Conservation (phyloP, 2,888 invertebrate genomes). For the Xanthia icteritia region DNA sequence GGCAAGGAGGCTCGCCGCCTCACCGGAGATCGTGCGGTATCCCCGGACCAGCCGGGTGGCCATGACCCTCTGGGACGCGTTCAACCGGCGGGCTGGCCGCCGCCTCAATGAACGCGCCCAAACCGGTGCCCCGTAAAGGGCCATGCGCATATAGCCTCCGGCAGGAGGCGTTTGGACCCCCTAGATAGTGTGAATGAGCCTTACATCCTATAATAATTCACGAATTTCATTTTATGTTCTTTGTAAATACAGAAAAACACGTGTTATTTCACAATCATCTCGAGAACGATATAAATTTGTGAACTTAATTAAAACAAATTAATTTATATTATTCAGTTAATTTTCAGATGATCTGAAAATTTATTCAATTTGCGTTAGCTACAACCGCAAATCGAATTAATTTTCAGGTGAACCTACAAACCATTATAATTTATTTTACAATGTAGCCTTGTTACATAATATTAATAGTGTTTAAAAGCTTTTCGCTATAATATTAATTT, state of each 20-base stretch:
- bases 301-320: slow-evolving; percentile 7
- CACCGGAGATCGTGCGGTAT: no score
- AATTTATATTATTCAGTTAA: not conserved
- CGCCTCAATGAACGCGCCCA: no score
- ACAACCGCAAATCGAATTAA: no score
- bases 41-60: no score
- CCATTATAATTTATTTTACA: slow-evolving; percentile 7
- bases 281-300: not conserved
- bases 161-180: no score
- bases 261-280: not conserved
- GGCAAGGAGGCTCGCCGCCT: no score
- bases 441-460: not conserved
- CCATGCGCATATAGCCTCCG: no score
- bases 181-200: no score
- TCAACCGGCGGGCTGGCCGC: no score
- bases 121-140: no score
- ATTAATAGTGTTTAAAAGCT: not conserved
- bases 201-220: not conserved
- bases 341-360: not conserved
- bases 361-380: not conserved
- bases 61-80: no score
- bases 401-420: not conserved
- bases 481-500: not conserved
- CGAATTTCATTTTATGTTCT: not conserved
- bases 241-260: not conserved